Base-by-base conservation (phyloP, 2,113 vertebrate genomes). In the Drymodes brunneopygia region DNA sequence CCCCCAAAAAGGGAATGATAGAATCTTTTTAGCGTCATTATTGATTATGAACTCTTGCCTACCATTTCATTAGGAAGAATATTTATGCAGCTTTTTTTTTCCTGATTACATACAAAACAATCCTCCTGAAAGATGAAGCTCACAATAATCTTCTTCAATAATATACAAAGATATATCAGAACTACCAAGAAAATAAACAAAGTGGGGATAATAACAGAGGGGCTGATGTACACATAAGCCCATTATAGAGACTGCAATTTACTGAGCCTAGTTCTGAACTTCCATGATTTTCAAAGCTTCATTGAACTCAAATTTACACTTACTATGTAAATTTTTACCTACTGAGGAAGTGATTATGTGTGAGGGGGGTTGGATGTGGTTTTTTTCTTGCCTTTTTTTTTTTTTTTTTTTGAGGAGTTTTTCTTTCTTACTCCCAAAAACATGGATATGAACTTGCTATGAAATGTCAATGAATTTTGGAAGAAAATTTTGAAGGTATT, bases 141-240 rank as follows among this genome's bases (percentile, higher is more conserved):
- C 25, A 92, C 82, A 93, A 88, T 87, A 90, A 42, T 60, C 56
- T 82, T 94, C 71, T 91, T 92, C 81, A 95, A 92, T 90, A 94
- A 82, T 60, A 65, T 16, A 92, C 70, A 53, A 94, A 90, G 48
- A 71, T 62, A 70, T 31, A 86, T 80, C 54, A 90, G 71, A 94
- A 92, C 36, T 88, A 86, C 54, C 17, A 93, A 86, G 87, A 94
- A 96, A 96, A 93, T 84, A 94, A 96, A 79, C 6, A 54, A 85
- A 65, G 73, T 16, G 8, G 53, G 24, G 56, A 48, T 69, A 94
- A 88, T 44, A 72, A 18, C 35, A 61, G 19, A 57, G n/a, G 58
- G 71, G 77, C 48, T 61, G 61, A 54, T 56, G 36, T 3, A 86
- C 38, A 10, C 42, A 35, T 12, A 24, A 72, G 27, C 11, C 44